These are phyloP conservation scores for Hesperia comma DNA, from an alignment of 2,888 invertebrate genomes.

Conservation along the genomic window DNA sequence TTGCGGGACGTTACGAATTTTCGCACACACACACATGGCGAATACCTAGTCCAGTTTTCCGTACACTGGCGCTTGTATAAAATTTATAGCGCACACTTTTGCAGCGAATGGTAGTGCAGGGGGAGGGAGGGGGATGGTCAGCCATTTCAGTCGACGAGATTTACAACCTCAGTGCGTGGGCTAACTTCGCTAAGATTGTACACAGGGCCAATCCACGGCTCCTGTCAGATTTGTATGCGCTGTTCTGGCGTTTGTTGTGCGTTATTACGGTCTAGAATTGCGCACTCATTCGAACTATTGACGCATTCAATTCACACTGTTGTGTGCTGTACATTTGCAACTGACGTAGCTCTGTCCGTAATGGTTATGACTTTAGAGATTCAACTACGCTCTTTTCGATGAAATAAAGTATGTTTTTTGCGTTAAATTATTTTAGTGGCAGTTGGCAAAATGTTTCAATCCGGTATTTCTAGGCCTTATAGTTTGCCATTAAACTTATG, in stretches of 20 bases:
- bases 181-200: constrained; percentile 71
- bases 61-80: constrained; percentile 79
- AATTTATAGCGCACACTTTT: constrained; percentile 84
- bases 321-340: constrained; percentile 54
- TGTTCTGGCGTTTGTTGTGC: constrained; percentile 46
- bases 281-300: constrained; percentile 40
- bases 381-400: constrained; percentile 22
- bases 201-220: constrained; percentile 39
- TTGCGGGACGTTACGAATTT: constrained; percentile 73
- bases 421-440: background rate
- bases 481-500: no score
- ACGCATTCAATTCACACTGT: constrained; percentile 31
- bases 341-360: constrained; percentile 53
- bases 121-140: constrained; percentile 75
- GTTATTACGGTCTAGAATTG: constrained; percentile 46
- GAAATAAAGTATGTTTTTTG: constrained; percentile 5
- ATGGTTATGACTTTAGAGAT: constrained; percentile 35
- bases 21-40: constrained; percentile 66
- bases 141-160: constrained; percentile 82
- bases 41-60: constrained; percentile 66
- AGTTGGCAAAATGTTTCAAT: no score
- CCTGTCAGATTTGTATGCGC: constrained; percentile 47
- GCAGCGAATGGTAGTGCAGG: constrained; percentile 53
- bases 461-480: no score
- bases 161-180: constrained; percentile 79